A percentile compares a stretch with the other conserved stretches of the same genome.
Conservation (phyloP, 2,888 invertebrate genomes). For the Cheilosia scutellata region DNA sequence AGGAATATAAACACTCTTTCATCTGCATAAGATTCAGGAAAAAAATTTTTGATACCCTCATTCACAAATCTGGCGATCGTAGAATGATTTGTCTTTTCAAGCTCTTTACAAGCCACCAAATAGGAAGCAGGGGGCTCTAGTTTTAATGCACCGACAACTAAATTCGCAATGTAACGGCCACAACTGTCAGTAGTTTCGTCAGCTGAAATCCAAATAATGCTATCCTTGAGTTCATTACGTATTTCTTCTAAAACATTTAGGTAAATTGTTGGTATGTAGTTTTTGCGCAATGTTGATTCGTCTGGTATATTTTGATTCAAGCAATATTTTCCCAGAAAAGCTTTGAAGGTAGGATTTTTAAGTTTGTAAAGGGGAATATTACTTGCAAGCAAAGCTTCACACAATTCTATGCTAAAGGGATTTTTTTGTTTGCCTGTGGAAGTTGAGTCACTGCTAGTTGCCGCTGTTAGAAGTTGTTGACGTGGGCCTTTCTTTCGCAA, state of each 20-base stretch:
- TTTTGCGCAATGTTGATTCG: no score
- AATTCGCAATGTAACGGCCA: slow-evolving; percentile 29
- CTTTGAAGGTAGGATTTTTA: slow-evolving; percentile 30
- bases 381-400: slow-evolving; percentile 10
- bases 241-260: neutral
- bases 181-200: slow-evolving; percentile 23
- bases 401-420: no score
- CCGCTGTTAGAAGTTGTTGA: no score
- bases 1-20: no score
- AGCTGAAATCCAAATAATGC: slow-evolving; percentile 29
- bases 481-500: no score
- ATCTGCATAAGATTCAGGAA: slow-evolving; percentile 21
- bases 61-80: slow-evolving; percentile 47
- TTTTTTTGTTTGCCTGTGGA: no score
- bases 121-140: slow-evolving; percentile 1
- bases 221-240: slow-evolving; percentile 8
- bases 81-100: slow-evolving; percentile 35
- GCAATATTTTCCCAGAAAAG: slow-evolving; percentile 7
- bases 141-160: slow-evolving; percentile 24
- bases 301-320: no score
- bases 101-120: neutral
- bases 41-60: slow-evolving; percentile 7
- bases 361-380: slow-evolving; percentile 49
- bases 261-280: slow-evolving; percentile 12
- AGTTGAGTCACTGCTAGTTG: no score